Conservation (phyloP, 2,113 vertebrate species). For the Tautogolabrus adspersus region DNA sequence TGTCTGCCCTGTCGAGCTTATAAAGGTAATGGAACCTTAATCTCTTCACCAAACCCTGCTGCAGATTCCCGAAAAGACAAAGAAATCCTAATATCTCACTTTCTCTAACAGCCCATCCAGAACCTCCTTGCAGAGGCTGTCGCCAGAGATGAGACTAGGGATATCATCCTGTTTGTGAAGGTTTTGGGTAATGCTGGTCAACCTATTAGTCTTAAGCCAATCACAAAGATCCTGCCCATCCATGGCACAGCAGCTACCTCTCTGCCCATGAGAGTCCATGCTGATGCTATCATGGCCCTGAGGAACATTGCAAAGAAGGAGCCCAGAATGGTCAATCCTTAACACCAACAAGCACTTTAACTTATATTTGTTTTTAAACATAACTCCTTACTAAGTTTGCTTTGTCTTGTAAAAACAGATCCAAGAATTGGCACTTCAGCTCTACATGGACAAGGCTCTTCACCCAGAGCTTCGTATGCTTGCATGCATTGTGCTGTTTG, state of each 20-base stretch:
- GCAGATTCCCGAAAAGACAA: slow-evolving; percentile 2
- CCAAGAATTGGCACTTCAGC: slow-evolving; percentile 84
- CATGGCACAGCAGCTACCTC: slow-evolving; percentile 77
- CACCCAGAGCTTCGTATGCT: slow-evolving; percentile 85
- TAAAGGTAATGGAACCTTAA: slow-evolving; percentile 64
- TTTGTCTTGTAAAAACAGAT: slow-evolving; percentile 75
- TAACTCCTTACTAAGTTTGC: slow-evolving; percentile 3
- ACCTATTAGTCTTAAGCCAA: slow-evolving; percentile 83
- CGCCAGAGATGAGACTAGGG: slow-evolving; percentile 71
- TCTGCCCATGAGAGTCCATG: slow-evolving; percentile 79
- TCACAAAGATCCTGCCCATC: slow-evolving; percentile 84
- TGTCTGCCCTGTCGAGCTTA: slow-evolving; percentile 63
- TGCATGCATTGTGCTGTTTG: slow-evolving; percentile 86
- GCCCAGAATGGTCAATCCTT: slow-evolving; percentile 71
- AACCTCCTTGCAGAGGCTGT: slow-evolving; percentile 80
- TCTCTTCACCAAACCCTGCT: not conserved
- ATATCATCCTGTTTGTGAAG: slow-evolving; percentile 85
- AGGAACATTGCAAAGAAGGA: slow-evolving; percentile 87
- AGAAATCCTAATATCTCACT: not conserved
- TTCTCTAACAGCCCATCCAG: slow-evolving; percentile 83
- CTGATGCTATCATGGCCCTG: slow-evolving; percentile 85
- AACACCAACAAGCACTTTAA: not conserved
- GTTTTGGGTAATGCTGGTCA: slow-evolving; percentile 88
- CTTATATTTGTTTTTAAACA: not conserved
- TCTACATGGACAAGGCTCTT: slow-evolving; percentile 83